Base-by-base conservation (phyloP, 30 jellyfish, hydroid and myxozoan species). In the Aurelia sp. region DNA sequence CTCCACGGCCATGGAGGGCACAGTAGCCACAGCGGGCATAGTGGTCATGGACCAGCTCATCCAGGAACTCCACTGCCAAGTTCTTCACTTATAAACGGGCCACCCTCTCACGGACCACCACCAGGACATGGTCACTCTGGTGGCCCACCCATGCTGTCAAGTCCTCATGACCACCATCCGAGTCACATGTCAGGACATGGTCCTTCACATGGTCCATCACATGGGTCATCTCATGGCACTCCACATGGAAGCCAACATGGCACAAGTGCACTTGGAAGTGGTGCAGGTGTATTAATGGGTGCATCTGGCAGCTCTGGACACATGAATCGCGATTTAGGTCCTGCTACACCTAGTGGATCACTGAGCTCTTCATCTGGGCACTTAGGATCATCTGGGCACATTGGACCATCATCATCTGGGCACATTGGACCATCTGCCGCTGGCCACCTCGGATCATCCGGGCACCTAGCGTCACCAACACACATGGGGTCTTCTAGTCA, bases 91-190 rank as follows among this genome's bases (percentile, higher is more conserved):
- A 53, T 74, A 16, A 74, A 74, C 35, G 85, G 85, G 16, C 85
- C 85, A 48, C 85, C 85, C 22, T 74, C 85, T 4, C 85, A 74
- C 64, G 87, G 76, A 16, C 87, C 87, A 20, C 87, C 87, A 51
- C 27, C 87, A 1, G 87, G 87, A 17, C 87, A 76, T 37, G 87
- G 87, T 23, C 87, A 76, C 74, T 31, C 67, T 4, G 67, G 77
- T 40, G 87, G 76, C 30, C 87, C 87, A 27, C 87, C 87, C 13
- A 23, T 62, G 65, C 77, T 76, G 3, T 31, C 87, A 10, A 76
- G 87, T 41, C 87, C 87, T 17, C 87, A 76, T 30, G 87, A 76
- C 50, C 87, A 76, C 67, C 87, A 33, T 15, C 73, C 57, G 27
- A 13, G 75, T 23, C 85, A 74, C 41, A 18, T 30, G 50, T 27